Evolutionary conservation across 2,888 invertebrate species (phyloP).

Genomic region (Lumbricus terrestris): DNA sequence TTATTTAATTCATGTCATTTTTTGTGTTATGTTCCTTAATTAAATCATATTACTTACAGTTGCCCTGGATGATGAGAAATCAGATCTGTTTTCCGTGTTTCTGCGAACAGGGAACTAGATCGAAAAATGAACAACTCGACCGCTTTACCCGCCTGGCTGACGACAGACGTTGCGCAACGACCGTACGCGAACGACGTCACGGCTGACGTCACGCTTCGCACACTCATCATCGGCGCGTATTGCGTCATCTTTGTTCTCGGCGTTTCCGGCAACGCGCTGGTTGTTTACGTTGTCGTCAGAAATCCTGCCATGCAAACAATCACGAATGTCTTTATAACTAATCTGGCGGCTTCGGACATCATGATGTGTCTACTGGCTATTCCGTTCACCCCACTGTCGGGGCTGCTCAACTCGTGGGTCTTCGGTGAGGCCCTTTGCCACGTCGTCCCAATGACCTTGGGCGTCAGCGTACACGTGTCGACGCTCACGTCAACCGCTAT

Average conservation of each 20-base stretch:
- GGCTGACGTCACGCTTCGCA: conserved; percentile 13
- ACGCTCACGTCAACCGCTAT: conserved; percentile 94
- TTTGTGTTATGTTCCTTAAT: too few species aligned
- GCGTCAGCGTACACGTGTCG: conserved; percentile 94
- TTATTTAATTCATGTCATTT: not conserved
- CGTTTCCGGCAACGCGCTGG: conserved; percentile 65
- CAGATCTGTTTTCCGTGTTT: not conserved
- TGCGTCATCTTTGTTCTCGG: conserved; percentile 82
- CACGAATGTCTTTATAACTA: conserved; percentile 94
- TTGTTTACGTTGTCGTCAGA: conserved; percentile 83
- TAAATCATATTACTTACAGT: not conserved
- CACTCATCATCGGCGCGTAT: conserved; percentile 61
- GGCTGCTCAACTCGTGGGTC: conserved; percentile 85
- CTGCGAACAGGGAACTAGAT: not conserved
- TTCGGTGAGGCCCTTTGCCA: conserved; percentile 89
- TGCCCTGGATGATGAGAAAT: not conserved
- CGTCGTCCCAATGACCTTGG: conserved; percentile 77
- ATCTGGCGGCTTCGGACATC: conserved; percentile 91
- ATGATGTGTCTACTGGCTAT: conserved; percentile 88
- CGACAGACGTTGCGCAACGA: not conserved
- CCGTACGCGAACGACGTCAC: conserved; percentile 19
- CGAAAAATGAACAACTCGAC: conserved; percentile 6
- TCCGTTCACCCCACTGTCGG: conserved; percentile 92
- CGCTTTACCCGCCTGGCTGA: not conserved
- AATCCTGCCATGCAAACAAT: conserved; percentile 96